Evolutionary conservation across 2,888 invertebrate species (phyloP), one percentile per base, ranked within the genome.

Genomic region (Erebia palarica): DNA sequence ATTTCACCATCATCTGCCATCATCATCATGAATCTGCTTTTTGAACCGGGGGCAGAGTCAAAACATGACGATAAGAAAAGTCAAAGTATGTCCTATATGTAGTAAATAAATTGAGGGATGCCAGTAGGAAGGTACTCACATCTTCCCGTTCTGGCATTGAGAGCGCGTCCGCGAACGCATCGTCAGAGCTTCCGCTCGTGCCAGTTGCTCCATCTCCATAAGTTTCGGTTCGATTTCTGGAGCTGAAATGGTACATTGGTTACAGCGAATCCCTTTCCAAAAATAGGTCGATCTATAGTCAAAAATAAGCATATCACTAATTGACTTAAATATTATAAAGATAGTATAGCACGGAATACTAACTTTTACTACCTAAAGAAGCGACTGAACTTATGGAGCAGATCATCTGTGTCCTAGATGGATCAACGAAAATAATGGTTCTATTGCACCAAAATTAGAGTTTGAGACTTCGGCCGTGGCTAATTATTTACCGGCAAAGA

Each of bases 201-300:
- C 95, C 93, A 95, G 93, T 88, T 95, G 94, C 89, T 95, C 95
- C 94, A 95, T 94, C 94, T 95, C 95, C 94, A 93, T 94, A 94
- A 87, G 85, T 85, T 93, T 94, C 91, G 79, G 80, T 78, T 92
- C 92, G 89, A 77, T 91, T 93, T 93, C 93, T 89, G 93, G 93
- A 90, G 88, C 93, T 93, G 69, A 5, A 53, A 58, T 57, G 13
- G 44, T 9, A 21, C 18, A 49, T 21, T 21, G 27, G 9, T 55
- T 18, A 3, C 1, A 9, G 7, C n/a, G 7, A n/a, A 7, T 16
- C 1, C 53, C 53, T 1, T 53, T n/a, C 0, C n/a, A 16, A 0
- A 53, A 7, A 16, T 36, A n/a, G n/a, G 14, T 51, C 51, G 51
- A n/a, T 51, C n/a, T 16, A 5, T 53, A 53, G 3, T 53, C 7